Base-by-base conservation (phyloP, 2,888 invertebrate species). In the Heliconius ismenius region DNA sequence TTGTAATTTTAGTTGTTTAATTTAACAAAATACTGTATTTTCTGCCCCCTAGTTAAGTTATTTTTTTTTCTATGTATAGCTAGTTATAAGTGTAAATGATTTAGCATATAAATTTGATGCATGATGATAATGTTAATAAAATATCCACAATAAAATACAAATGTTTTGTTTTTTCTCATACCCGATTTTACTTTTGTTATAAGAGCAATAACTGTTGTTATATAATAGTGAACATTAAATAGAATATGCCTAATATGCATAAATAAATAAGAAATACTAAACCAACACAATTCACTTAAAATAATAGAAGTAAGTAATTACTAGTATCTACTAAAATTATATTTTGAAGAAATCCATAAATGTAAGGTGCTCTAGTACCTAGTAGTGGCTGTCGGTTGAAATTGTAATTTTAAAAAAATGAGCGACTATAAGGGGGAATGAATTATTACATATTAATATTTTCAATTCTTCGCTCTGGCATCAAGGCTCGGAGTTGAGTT, bases 121-220 rank as follows among this genome's bases (percentile, higher is more conserved):
- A 94, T 94, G 93, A 94, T 93, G 92, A 92, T 93, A 93, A 93
- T 92, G 93, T 94, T 94, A 93, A 93, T 93, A 93, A 93, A 94
- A 93, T 93, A 92, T 92, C 92, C 91, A 92, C 92, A 91, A 92
- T 92, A 93, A 93, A 93, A 93, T 90, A 90, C 89, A 92, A 86
- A 80, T 79, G 84, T 83, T 84, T 90, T 86, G 85, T 88, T 90
- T 88, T 82, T 83, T 84, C 85, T 82, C 76, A 62, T 15, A 70
- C 73, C n/a, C 7, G 21, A 62, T 62, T 24, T 24, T 9, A 28
- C 26, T 58, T 32, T 54, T 54, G 21, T 21, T 28, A 32, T 54
- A 69, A 54, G 3, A 21, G 21, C 21, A 54, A 54, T 54, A 54
- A 54, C 21, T 32, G 32, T 32, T 32, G 32, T 32, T 32, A 32